Conservation (phyloP, 2,113 vertebrate species). For the Lepus americanus region DNA sequence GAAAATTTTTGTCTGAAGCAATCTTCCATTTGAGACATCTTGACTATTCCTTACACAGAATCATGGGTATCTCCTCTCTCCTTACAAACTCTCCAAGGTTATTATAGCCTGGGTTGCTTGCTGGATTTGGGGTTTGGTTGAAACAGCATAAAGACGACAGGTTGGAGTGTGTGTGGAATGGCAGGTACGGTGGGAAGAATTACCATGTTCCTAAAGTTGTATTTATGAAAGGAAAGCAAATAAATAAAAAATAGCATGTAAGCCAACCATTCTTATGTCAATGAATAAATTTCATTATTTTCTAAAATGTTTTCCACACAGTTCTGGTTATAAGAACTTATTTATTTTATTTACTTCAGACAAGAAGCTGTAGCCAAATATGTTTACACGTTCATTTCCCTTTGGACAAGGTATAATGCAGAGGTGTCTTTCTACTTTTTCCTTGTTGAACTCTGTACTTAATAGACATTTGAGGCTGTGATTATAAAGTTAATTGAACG, state of each 20-base stretch:
- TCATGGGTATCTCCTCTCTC: fast-evolving
- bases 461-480: background rate
- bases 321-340: background rate
- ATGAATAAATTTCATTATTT: background rate
- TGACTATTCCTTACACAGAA: background rate
- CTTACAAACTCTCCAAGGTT: background rate
- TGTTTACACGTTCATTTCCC: background rate
- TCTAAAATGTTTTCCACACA: background rate
- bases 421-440: background rate
- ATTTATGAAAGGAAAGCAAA: no score
- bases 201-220: no score
- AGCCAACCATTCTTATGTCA: background rate
- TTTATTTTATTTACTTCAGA: conserved; percentile 17
- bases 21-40: background rate
- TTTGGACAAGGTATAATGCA: background rate
- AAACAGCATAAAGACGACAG: no score
- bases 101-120: background rate
- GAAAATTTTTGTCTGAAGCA: background rate
- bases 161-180: no score
- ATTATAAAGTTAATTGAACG: no score
- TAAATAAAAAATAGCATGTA: background rate
- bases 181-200: no score
- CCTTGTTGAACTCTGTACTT: no score
- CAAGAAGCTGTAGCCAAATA: background rate
- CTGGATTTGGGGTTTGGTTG: background rate